Base-by-base conservation (phyloP, 2,797 vertebrate species). In the Cheirogaleus major region DNA sequence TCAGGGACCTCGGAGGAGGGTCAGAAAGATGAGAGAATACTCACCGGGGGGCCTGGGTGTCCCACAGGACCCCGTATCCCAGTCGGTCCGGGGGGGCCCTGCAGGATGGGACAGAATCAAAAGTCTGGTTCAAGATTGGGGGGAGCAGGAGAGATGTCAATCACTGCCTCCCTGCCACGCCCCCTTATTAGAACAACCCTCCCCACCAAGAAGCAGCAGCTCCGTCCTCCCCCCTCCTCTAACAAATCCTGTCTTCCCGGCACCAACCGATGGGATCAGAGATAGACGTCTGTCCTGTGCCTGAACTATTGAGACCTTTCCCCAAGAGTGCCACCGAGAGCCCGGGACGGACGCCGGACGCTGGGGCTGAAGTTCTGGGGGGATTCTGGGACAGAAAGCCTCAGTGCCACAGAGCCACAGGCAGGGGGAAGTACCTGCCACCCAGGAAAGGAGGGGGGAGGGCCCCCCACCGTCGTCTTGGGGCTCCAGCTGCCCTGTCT, bases 21-120 rank as follows among this genome's bases (percentile, higher is more conserved):
- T 50, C 41, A 57, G 78, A 80, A 78, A 86, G 30, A 48, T 32
- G 5, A 18, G 15, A 0, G 18, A 45, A 27, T 43, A 98, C 99
- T 97, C 99, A 99, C 99, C 5, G 97, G 93, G 22, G 97, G 95
- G 65, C 99, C 99, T 3, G 99, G 99, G 81, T 99, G 99, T 88
- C 99, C 99, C 1, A 98, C 97, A 30, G 99, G 99, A 95, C 99
- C 99, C 96, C 99, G 99, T 88, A 97, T 98, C 76, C 99, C 99
- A 85, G 95, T 59, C 0, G 99, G 99, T 98, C 99, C 99, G 1
- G 99, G 98, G 0, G 99, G 99, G 61, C 99, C 99, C 99, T 99
- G 43, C 75, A 35, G 96, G 96, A 55, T 17, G 4, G 89, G n/a
- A 89, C 90, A 52, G 85, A 90, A 67, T 15, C 8, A 41, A 87